Conservation (phyloP, 1,140 invertebrate genomes). For the Drosophila repleta region DNA sequence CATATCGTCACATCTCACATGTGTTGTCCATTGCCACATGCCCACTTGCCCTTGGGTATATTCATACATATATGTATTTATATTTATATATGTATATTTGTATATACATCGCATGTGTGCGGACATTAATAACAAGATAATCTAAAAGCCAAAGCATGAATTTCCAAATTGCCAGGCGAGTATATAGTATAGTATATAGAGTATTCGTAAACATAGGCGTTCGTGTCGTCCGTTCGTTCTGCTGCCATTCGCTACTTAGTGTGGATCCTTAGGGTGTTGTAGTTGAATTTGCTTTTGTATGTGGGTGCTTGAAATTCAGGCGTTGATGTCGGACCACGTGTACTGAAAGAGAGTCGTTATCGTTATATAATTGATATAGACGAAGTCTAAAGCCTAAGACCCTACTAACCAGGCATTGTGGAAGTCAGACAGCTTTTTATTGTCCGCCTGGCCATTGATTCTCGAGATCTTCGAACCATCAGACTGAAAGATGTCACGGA, state of each 20-base stretch:
- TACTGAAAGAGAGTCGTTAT: conserved; percentile 28
- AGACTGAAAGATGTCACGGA: conserved; percentile 12
- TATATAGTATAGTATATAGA: neutral
- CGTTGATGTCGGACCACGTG: conserved; percentile 32
- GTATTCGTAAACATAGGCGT: neutral
- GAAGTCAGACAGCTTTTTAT: conserved; percentile 29
- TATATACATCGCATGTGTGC: neutral
- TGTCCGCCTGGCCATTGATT: neutral
- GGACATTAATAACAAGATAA: neutral
- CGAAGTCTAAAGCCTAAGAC: neutral
- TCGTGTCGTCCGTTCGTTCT: neutral
- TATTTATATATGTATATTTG: neutral
- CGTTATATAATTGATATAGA: neutral
- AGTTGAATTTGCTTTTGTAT: conserved; percentile 50
- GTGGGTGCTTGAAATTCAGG: conserved; percentile 29
- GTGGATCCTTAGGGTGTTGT: conserved; percentile 48
- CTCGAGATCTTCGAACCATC: no score
- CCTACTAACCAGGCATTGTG: conserved; percentile 59
- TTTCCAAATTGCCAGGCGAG: neutral
- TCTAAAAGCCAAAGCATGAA: neutral
- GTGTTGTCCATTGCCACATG: neutral
- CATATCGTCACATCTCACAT: neutral
- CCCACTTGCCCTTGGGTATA: neutral
- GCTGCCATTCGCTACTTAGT: conserved; percentile 14
- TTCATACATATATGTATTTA: neutral